Percentiles rank a stretch among this genome's conserved stretches.
Conservation (phyloP, 1,140 invertebrate genomes). For the Hermatobates lingyangjiaoensis region DNA sequence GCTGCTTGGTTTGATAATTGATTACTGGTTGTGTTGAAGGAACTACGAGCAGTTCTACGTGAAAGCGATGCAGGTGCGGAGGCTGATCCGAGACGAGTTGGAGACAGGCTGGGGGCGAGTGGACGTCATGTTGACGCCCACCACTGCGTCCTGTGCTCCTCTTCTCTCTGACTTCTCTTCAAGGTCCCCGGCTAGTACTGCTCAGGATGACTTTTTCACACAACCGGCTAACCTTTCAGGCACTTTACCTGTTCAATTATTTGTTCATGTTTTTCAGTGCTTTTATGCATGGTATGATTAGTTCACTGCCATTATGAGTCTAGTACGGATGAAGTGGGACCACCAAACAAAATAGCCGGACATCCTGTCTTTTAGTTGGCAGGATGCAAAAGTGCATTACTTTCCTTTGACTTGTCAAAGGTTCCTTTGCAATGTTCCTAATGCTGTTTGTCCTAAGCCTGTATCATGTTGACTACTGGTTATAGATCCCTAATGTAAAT, state of each 20-base stretch:
- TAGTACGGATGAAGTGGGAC: too few species aligned
- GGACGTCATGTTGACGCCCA: slow-evolving; percentile 82
- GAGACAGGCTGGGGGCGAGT: slow-evolving; percentile 45
- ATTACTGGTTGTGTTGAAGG: slow-evolving; percentile 24
- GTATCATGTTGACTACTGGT: too few species aligned
- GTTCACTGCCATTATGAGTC: too few species aligned
- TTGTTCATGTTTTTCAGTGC: too few species aligned
- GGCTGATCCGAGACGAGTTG: slow-evolving; percentile 81
- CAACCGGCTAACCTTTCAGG: slow-evolving; percentile 91
- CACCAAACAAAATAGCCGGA: not conserved
- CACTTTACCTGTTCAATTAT: slow-evolving; percentile 24
- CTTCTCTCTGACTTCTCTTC: slow-evolving; percentile 72
- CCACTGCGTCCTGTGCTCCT: slow-evolving; percentile 69
- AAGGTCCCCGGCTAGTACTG: slow-evolving; percentile 64
- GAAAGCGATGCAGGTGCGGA: slow-evolving; percentile 72
- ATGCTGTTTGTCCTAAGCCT: too few species aligned
- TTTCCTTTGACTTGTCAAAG: not conserved
- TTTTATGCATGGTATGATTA: too few species aligned
- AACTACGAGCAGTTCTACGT: slow-evolving; percentile 89
- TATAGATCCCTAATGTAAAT: too few species aligned
- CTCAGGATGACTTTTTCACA: slow-evolving; percentile 89
- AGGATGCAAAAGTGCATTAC: too few species aligned
- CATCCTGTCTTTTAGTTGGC: not conserved
- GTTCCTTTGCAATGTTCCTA: not conserved
- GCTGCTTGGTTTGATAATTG: too few species aligned